A percentile compares a stretch with the other conserved stretches of the same genome.
Conservation (phyloP, 2,113 vertebrate genomes). For the Artemisiospiza belli region DNA sequence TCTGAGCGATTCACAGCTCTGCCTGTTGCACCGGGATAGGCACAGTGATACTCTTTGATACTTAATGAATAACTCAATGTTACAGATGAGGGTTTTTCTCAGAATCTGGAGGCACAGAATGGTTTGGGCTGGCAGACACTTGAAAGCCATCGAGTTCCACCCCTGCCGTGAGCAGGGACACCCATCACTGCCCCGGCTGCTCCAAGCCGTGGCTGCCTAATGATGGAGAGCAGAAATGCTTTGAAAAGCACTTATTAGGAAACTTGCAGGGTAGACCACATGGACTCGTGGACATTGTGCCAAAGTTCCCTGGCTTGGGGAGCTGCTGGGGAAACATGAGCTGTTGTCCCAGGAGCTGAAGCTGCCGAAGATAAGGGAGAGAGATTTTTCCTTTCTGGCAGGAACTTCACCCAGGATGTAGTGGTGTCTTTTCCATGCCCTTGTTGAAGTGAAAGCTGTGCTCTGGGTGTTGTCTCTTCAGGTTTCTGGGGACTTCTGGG, state of each 20-base stretch:
- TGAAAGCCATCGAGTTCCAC: no score
- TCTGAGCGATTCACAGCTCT: accelerated
- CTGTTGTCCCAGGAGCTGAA: accelerated
- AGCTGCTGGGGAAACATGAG: accelerated
- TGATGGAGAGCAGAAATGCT: not conserved
- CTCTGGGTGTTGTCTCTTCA: not conserved
- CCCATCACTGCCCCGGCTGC: accelerated
- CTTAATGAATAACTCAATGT: not conserved
- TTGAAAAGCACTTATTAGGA: accelerated
- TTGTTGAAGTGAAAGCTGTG: not conserved
- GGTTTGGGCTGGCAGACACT: not conserved
- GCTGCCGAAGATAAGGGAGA: not conserved
- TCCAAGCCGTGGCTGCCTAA: not conserved
- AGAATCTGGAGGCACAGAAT: accelerated
- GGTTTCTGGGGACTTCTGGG: not conserved
- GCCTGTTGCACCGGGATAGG: not conserved
- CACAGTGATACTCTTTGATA: not conserved
- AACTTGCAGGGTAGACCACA: accelerated
- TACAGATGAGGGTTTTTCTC: not conserved
- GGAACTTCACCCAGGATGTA: accelerated
- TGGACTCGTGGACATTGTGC: accelerated
- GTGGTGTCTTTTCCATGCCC: accelerated
- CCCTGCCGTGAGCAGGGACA: not conserved
- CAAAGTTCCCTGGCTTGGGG: not conserved
- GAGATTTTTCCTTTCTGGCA: not conserved